Evolutionary conservation across 2,888 invertebrate species (phyloP).

Genomic region (Urechis unicinctus): DNA sequence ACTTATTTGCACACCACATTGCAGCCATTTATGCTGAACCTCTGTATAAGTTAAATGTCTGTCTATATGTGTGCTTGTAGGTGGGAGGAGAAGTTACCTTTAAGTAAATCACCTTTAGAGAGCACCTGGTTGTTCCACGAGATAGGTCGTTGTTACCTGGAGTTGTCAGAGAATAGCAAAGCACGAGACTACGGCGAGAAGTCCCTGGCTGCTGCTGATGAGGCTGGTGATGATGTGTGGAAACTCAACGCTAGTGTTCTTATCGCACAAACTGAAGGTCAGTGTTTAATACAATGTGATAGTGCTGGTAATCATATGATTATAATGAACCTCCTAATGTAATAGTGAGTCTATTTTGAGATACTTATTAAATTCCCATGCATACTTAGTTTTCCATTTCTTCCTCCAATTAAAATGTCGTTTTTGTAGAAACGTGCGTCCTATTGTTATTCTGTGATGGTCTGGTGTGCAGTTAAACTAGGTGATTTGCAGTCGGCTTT

Average conservation of each 20-base stretch:
- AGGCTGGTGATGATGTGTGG: slow-evolving; percentile 45
- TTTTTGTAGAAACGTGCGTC: neutral
- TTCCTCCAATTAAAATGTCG: too few species aligned
- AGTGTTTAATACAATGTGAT: slow-evolving; percentile 14
- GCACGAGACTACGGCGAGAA: slow-evolving; percentile 45
- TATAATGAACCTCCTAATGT: too few species aligned
- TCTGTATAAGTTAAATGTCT: neutral
- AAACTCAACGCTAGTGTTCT: slow-evolving; percentile 45
- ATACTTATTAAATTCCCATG: too few species aligned
- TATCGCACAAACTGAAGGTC: slow-evolving; percentile 44
- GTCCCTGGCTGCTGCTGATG: slow-evolving; percentile 37
- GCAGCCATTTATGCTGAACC: neutral
- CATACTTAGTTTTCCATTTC: too few species aligned
- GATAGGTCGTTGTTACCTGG: slow-evolving; percentile 52
- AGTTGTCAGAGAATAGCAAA: slow-evolving; percentile 29
- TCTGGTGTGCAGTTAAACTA: slow-evolving; percentile 33
- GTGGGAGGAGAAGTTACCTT: slow-evolving; percentile 48
- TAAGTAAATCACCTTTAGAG: slow-evolving; percentile 48
- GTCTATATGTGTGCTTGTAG: slow-evolving; percentile 18
- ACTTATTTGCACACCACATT: neutral
- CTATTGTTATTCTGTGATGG: neutral
- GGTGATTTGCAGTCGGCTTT: slow-evolving; percentile 35
- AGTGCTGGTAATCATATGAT: neutral
- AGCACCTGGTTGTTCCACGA: slow-evolving; percentile 53
- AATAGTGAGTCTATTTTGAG: too few species aligned